Conservation (phyloP, 2,797 vertebrate genomes). For the Sciurus vulgaris region DNA sequence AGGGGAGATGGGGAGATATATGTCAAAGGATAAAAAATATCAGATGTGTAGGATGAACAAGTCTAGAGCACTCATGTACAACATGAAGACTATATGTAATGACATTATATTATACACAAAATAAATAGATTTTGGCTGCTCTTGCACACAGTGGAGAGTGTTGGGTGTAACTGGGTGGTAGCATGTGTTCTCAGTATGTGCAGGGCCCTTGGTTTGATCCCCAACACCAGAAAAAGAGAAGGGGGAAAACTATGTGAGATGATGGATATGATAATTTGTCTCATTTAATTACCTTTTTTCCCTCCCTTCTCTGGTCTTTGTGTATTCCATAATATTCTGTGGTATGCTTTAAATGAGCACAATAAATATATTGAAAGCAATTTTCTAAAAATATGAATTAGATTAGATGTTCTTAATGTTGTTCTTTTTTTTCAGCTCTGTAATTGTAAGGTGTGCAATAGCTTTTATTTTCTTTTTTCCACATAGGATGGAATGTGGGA, state of each 20-base stretch:
- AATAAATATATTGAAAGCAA: background rate
- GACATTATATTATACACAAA: background rate
- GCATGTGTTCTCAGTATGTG: background rate
- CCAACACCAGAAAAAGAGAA: no score
- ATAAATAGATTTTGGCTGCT: background rate
- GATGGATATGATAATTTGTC: background rate
- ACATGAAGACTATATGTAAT: background rate
- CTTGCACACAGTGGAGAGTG: no score
- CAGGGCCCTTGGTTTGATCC: background rate
- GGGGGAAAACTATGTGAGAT: background rate
- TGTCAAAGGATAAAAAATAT: background rate
- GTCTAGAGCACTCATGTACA: background rate
- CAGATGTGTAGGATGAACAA: background rate
- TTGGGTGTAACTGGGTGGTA: background rate
- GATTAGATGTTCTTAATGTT: background rate
- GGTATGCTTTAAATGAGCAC: background rate
- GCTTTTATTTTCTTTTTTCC: slow-evolving; percentile 62
- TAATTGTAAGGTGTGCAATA: background rate
- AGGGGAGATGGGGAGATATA: no score
- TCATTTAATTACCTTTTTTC: background rate
- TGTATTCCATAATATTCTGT: background rate
- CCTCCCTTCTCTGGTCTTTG: no score
- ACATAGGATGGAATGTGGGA: slow-evolving; percentile 96
- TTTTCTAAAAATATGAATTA: background rate
- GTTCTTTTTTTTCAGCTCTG: background rate